Evolutionary conservation across 2,888 invertebrate species (phyloP).

Genomic region (Argyra leucocephala): DNA sequence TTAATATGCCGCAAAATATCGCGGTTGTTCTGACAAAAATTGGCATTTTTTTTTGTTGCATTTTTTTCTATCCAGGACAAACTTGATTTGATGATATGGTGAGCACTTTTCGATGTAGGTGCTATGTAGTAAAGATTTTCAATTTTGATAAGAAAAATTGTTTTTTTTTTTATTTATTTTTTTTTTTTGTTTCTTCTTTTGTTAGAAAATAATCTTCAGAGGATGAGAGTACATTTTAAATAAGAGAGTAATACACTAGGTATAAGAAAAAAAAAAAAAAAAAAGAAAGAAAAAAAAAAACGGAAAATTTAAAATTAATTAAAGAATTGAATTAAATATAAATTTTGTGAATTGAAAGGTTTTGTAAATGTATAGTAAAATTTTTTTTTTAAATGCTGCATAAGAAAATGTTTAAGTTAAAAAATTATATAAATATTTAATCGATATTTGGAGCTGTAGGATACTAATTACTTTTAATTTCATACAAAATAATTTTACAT

Average conservation of each 20-base stretch:
- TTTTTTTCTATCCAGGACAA: not conserved
- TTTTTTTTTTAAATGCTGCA: not conserved
- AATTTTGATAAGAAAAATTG: not conserved
- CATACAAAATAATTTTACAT: too few species aligned
- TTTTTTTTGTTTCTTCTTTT: not conserved
- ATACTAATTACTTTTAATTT: too few species aligned
- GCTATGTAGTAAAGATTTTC: slow-evolving; percentile 4
- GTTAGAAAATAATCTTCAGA: not conserved
- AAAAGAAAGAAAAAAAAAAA: not conserved
- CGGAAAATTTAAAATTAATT: not conserved
- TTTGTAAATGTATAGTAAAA: not conserved
- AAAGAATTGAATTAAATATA: not conserved
- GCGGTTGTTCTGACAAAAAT: slow-evolving; percentile 1
- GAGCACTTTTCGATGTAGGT: slow-evolving; percentile 6
- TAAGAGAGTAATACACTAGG: not conserved
- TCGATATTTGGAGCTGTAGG: too few species aligned
- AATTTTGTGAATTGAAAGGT: slow-evolving; percentile 1
- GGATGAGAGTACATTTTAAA: not conserved
- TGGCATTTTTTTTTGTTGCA: not conserved
- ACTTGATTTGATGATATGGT: not conserved
- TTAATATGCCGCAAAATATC: not conserved
- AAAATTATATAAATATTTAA: not conserved
- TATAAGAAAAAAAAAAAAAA: not conserved
- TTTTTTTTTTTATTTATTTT: not conserved
- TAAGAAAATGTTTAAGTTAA: not conserved